Percentiles rank a stretch among this genome's conserved stretches.
Evolutionary conservation across 2,888 invertebrate genomes (phyloP).

Genomic region (Uloborus plumipes): DNA sequence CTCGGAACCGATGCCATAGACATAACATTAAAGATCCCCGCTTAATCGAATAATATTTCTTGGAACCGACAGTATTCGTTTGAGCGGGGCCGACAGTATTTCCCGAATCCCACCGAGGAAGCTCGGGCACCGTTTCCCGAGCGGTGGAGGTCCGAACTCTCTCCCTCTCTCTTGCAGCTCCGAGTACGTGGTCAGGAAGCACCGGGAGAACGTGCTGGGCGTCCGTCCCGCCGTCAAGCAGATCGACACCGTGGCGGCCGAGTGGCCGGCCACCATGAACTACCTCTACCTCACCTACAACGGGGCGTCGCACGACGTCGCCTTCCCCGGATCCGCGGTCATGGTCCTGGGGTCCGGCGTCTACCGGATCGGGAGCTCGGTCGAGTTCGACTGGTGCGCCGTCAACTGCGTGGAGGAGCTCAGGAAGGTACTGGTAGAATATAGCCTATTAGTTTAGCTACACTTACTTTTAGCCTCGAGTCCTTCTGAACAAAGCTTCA

Average conservation of each 20-base stretch:
- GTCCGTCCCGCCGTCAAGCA: slow-evolving; percentile 92
- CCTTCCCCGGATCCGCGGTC: slow-evolving; percentile 68
- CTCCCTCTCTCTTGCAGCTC: slow-evolving; percentile 69
- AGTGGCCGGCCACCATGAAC: slow-evolving; percentile 99
- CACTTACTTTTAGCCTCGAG: no score
- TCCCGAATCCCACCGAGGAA: no score
- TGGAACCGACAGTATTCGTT: no score
- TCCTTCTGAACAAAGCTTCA: no score
- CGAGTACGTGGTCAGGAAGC: slow-evolving; percentile 70
- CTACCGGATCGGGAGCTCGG: slow-evolving; percentile 97
- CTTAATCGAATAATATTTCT: no score
- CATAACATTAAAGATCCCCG: no score
- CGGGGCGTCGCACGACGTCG: slow-evolving; percentile 84
- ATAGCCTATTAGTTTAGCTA: no score
- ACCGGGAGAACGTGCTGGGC: slow-evolving; percentile 70
- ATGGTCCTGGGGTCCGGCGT: slow-evolving; percentile 83
- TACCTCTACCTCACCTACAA: slow-evolving; percentile 99
- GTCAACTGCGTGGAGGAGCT: slow-evolving; percentile 95
- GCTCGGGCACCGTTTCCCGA: no score
- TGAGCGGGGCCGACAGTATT: no score
- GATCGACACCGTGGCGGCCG: slow-evolving; percentile 99
- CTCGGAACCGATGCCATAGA: no score
- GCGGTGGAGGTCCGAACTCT: no score
- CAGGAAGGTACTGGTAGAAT: slow-evolving; percentile 78
- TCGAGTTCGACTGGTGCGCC: slow-evolving; percentile 99